Evolutionary conservation across 2,113 vertebrate species (phyloP).

Genomic region (Chauna torquata): DNA sequence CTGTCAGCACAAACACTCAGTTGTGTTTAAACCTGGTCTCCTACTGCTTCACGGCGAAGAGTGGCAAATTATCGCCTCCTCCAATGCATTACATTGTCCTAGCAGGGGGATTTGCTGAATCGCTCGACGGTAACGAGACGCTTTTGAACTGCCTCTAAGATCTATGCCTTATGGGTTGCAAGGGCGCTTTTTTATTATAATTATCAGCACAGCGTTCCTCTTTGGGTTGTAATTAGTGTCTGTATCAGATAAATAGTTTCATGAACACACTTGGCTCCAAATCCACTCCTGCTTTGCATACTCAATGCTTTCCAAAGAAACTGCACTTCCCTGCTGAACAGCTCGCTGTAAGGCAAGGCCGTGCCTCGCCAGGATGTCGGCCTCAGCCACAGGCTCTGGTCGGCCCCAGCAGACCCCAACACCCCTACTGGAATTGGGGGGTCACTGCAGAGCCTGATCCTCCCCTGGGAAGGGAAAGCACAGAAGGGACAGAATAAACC

Average conservation of each 20-base stretch:
- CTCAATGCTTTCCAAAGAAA: not conserved
- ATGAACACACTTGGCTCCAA: not conserved
- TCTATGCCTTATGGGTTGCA: constrained; percentile 27
- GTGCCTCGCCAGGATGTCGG: not conserved
- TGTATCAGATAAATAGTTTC: constrained; percentile 53
- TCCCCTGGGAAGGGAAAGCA: not conserved
- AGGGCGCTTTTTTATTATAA: constrained; percentile 16
- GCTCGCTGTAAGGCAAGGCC: not conserved
- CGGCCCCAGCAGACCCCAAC: not conserved
- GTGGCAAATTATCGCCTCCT: not conserved
- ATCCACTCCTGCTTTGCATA: not conserved
- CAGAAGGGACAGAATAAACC: not conserved
- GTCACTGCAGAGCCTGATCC: not conserved
- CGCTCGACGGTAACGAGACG: not conserved
- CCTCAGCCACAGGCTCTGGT: not conserved
- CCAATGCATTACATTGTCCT: not conserved
- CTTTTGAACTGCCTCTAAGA: constrained; percentile 8
- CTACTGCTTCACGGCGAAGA: not conserved
- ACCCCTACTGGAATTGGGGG: not conserved
- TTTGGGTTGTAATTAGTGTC: constrained; percentile 33
- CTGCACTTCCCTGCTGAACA: not conserved
- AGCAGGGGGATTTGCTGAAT: not conserved
- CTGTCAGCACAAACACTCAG: rapidly evolving
- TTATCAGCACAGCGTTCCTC: not conserved
- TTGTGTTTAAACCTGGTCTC: not conserved